Base-by-base conservation (phyloP, 2,888 invertebrate genomes). In the Isoperla grammatica region DNA sequence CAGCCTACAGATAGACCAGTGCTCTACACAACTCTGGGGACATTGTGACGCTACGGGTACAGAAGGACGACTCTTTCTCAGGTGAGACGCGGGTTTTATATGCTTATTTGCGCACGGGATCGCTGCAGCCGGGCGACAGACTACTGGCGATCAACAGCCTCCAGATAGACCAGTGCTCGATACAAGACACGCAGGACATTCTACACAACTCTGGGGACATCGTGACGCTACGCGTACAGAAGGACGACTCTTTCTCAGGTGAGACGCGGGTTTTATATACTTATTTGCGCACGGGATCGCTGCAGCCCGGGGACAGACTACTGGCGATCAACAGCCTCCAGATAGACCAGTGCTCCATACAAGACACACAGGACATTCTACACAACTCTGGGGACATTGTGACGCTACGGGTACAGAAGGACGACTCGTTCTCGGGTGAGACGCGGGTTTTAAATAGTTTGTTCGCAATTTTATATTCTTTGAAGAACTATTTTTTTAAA, bases 101-200 rank as follows among this genome's bases (percentile, higher is more conserved):
- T n/a, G n/a, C n/a, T n/a, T n/a, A n/a, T n/a, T n/a, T n/a, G n/a
- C 80, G 93, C 46, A 90, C 89, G 20, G 95, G 95, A 1, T 90
- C 92, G 1, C 76, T 96, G 40, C 84, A 90, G 17, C 83, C 89
- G 0, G 95, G 95, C 1, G 95, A 96, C 71, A 85, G 88, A 61
- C 78, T 96, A 0, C 74, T 95, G 12, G 90, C 93, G 0, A 91
- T 96, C 59, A 93, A 95, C 72, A 87, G 88, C 65, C 86, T 91
- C 68, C 86, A 87, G 0, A 76, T 92, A 63, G 88, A 87, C 66
- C 84, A 85, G 65, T 78, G 86, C 64, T 82, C 82, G 17, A 71
- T 87, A 67, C 87, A 88, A 72, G 60, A 63, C 42, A 63, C 62
- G 9, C 57, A 60, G 39, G 61, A 83, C 61, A 82, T 84, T 50